These are phyloP conservation scores for Apolygus lucorum DNA, from an alignment of 1,140 invertebrate species.

Conservation along the genomic window DNA sequence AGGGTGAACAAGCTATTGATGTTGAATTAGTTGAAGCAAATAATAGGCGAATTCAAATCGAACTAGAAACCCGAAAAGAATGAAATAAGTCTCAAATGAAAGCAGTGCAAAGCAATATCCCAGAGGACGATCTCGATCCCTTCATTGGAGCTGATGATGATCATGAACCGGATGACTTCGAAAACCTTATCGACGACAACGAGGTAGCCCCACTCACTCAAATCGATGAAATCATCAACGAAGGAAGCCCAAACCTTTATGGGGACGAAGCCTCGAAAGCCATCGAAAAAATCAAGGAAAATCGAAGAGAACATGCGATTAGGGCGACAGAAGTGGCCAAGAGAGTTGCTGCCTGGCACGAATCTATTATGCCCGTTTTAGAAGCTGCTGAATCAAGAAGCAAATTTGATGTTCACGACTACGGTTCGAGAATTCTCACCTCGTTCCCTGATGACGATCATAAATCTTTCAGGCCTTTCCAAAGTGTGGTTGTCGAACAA, in stretches of 20 bases:
- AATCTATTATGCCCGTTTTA: conserved; percentile 41
- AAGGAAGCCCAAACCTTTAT: not conserved
- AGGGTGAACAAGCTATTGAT: not conserved
- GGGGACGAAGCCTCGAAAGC: not conserved
- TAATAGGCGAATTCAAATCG: too few species aligned
- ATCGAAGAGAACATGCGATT: conserved; percentile 20
- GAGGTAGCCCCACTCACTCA: not conserved
- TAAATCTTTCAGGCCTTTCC: conserved; percentile 35
- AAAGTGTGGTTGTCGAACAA: conserved; percentile 37
- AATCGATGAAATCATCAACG: not conserved
- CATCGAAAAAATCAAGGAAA: not conserved
- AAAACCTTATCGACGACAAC: not conserved
- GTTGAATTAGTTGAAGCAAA: too few species aligned
- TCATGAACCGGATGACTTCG: not conserved
- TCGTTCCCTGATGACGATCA: conserved; percentile 23
- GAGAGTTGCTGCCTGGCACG: conserved; percentile 44
- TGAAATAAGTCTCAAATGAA: too few species aligned
- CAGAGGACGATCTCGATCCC: too few species aligned
- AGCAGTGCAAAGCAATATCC: too few species aligned
- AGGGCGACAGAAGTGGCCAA: conserved; percentile 40
- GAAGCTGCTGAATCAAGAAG: conserved; percentile 41
- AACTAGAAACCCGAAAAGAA: too few species aligned
- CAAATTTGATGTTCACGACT: conserved; percentile 46
- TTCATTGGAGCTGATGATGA: not conserved
- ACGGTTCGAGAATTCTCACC: conserved; percentile 42